These are phyloP conservation scores for Polymixis lichenea DNA, from an alignment of 2,888 invertebrate species.

Conservation along the genomic window DNA sequence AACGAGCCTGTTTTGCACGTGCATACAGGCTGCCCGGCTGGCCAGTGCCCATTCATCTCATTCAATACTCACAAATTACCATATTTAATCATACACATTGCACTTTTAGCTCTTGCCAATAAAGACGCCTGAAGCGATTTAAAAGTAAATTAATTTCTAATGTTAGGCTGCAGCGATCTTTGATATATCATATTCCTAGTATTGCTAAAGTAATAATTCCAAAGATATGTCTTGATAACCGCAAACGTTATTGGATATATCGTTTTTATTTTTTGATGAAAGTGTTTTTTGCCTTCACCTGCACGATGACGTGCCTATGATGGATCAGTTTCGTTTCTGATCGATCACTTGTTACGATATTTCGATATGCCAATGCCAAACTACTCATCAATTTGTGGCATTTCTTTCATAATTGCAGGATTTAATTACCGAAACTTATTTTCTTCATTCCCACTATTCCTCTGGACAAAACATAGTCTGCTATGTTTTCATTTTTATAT, in stretches of 20 bases:
- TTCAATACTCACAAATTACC: slow-evolving; percentile 58
- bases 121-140: slow-evolving; percentile 47
- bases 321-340: slow-evolving; percentile 10
- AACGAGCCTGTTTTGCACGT: slow-evolving; percentile 53
- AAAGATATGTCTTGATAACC: slow-evolving; percentile 67
- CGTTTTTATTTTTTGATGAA: slow-evolving; percentile 65
- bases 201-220: slow-evolving; percentile 64
- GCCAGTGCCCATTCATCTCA: slow-evolving; percentile 52
- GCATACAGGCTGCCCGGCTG: slow-evolving; percentile 28
- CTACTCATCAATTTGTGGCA: slow-evolving; percentile 13
- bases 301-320: slow-evolving; percentile 41
- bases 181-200: slow-evolving; percentile 68
- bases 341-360: slow-evolving; percentile 22
- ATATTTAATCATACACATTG: slow-evolving; percentile 57
- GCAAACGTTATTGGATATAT: slow-evolving; percentile 70
- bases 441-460: no score
- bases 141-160: slow-evolving; percentile 47
- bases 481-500: no score
- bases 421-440: neutral
- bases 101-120: slow-evolving; percentile 41
- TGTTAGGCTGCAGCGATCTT: slow-evolving; percentile 25
- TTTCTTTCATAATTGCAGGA: slow-evolving; percentile 21
- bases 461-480: no score
- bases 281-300: slow-evolving; percentile 72
- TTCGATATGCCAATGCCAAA: slow-evolving; percentile 26